Evolutionary conservation across 2,113 vertebrate genomes (phyloP), one percentile per base, ranked within the genome.

Genomic region (Ornithorhynchus anatinus): DNA sequence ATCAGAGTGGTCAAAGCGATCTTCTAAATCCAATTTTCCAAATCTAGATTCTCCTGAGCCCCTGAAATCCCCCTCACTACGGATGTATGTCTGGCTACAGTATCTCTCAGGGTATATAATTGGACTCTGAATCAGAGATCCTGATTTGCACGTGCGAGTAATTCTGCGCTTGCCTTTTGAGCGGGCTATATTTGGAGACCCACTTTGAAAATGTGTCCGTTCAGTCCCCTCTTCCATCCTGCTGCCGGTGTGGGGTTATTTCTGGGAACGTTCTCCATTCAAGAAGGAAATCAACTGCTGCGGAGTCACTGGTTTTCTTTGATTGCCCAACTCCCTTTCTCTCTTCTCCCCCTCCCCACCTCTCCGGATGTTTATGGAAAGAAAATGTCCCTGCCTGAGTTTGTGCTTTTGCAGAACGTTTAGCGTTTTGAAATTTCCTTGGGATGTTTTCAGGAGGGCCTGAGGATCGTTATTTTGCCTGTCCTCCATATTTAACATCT

Each of bases 1-100:
- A n/a, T n/a, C n/a, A n/a, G n/a, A 80, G 17, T 50, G 66, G 72
- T 53, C 48, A 33, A 17, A 76, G 44, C 61, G 4, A 32, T 35
- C 54, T 57, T 54, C 64, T 50, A 50, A 5, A 17, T 48, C 48
- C 15, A 39, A 5, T 69, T 61, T 74, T 72, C 40, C 23, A 29
- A 38, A 40, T 51, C n/a, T n/a, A 37, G 68, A 20, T 63, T 56
- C 20, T n/a, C 22, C 47, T 29, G 61, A 32, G 31, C n/a, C 15
- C 56, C 43, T 33, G 29, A 17, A 72, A 58, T 75, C 53, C 45
- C 11, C 40, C 45, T 50, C 54, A 19, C 20, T n/a, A 56, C 61
- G 32, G 58, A 7, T 29, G 48, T 50, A 23, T 22, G n/a, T 7
- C 1, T 53, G 23, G 50, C 27, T 57, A 51, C 39, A 65, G 1